These are phyloP conservation scores for Rhinichthys klamathensis DNA, from an alignment of 2,113 vertebrate species.

Conservation along the genomic window DNA sequence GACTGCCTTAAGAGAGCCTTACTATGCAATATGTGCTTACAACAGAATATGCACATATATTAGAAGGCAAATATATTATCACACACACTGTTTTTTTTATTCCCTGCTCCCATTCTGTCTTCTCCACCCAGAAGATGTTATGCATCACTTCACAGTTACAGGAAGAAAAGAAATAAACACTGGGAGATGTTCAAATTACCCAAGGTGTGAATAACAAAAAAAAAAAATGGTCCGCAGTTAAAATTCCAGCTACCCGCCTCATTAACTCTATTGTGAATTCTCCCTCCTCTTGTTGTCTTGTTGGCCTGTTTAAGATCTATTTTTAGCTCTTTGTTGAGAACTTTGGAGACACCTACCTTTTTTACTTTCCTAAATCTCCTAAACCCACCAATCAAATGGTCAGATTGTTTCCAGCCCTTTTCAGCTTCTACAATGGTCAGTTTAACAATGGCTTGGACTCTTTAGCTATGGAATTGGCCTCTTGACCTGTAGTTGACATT, in stretches of 20 bases:
- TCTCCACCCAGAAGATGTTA: conserved; percentile 24
- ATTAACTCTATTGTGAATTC: conserved; percentile 4
- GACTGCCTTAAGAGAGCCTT: not conserved
- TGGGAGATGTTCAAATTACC: not conserved
- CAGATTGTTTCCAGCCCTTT: not conserved
- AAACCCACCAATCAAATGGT: not conserved
- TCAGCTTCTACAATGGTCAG: not conserved
- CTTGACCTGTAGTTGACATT: conserved; percentile 33
- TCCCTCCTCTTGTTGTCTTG: not conserved
- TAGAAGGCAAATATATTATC: conserved; percentile 5
- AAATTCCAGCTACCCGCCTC: not conserved
- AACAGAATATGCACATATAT: not conserved
- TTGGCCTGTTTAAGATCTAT: not conserved
- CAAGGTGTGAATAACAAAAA: conserved; percentile 13
- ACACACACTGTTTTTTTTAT: not conserved
- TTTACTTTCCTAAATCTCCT: not conserved
- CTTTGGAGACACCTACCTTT: not conserved
- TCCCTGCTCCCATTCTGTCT: conserved; percentile 45
- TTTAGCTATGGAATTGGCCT: conserved; percentile 20
- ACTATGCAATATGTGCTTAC: not conserved
- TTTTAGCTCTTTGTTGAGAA: conserved; percentile 18
- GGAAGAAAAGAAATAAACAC: conserved; percentile 19
- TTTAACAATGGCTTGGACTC: not conserved
- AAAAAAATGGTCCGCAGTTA: not conserved
- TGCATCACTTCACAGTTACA: conserved; percentile 23